Evolutionary conservation across 2,113 vertebrate genomes (phyloP), one percentile per base, ranked within the genome.

Genomic region (Silurus glanis): DNA sequence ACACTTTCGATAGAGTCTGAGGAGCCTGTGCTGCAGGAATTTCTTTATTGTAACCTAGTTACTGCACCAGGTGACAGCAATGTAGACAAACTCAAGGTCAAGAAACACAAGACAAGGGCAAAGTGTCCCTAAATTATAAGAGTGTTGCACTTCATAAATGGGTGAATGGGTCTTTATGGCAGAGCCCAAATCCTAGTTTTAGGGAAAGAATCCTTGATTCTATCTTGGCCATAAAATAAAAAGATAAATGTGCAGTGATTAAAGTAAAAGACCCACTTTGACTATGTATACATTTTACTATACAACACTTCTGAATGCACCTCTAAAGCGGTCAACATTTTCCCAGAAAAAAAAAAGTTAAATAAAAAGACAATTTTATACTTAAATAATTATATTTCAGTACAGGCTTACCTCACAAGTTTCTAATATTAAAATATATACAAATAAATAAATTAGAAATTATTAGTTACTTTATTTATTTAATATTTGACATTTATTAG

Each of bases 11-110:
- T 17, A 80, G 66, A 76, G 59, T 53, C 62, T 80, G 64, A 66
- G 45, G 51, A 55, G 72, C 76, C 51, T 51, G 74, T 16, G 51
- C 51, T 78, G 74, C n/a, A 59, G 89, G 89, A 91, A 92, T 92
- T 91, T 91, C 92, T 94, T 94, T 93, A 94, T 90, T 45, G 84
- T 94, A 94, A 94, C 93, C 92, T 92, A 94, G 93, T 94, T 93
- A 91, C 90, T 86, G 91, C 88, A 94, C 88, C 92, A 93, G 92
- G 90, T 93, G 93, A 93, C 89, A 91, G 90, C 59, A 59, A 51
- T 71, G 58, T 58, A 86, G 83, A 83, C 81, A 55, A 83, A 51
- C 78, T 90, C 90, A 92, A 93, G 93, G 91, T 92, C 90, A 91
- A 89, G 64, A 79, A 86, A 71, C 66, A 76, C 16, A 72, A 69